Percentiles rank a stretch among this genome's conserved stretches.
Conservation (phyloP, 2,888 invertebrate genomes). For the Drosophila eohydei region DNA sequence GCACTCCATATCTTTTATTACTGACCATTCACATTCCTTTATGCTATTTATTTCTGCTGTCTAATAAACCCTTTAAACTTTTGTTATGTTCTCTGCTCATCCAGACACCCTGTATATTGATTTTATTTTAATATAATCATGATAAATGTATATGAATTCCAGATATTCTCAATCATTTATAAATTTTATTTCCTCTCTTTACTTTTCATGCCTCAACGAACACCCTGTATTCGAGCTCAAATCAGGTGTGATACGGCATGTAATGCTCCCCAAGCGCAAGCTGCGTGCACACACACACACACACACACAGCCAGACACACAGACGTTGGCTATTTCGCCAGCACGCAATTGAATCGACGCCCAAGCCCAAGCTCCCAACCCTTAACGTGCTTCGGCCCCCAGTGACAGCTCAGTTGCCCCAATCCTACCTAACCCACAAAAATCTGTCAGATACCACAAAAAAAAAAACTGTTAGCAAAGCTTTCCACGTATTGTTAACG, state of each 20-base stretch:
- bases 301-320: slow-evolving; percentile 4
- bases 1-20: not conserved
- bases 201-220: not conserved
- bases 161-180: not conserved
- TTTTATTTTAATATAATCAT: not conserved
- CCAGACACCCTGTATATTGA: not conserved
- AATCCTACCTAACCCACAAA: slow-evolving; percentile 67
- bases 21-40: not conserved
- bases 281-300: slow-evolving; percentile 4
- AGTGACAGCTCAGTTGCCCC: slow-evolving; percentile 17
- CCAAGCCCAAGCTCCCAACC: not conserved
- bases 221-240: slow-evolving; percentile 48
- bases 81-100: not conserved
- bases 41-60: not conserved
- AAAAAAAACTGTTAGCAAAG: slow-evolving; percentile 73
- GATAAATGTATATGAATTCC: not conserved
- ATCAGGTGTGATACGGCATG: slow-evolving; percentile 71
- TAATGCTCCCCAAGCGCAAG: slow-evolving; percentile 47
- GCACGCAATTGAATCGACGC: slow-evolving; percentile 43
- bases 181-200: not conserved
- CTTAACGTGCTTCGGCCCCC: not conserved
- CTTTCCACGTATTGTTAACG: slow-evolving; percentile 82
- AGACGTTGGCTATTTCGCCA: slow-evolving; percentile 33
- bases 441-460: slow-evolving; percentile 74
- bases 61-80: not conserved